Base-by-base conservation (phyloP, 2,888 invertebrate genomes). In the Acrobeloides nanus region DNA sequence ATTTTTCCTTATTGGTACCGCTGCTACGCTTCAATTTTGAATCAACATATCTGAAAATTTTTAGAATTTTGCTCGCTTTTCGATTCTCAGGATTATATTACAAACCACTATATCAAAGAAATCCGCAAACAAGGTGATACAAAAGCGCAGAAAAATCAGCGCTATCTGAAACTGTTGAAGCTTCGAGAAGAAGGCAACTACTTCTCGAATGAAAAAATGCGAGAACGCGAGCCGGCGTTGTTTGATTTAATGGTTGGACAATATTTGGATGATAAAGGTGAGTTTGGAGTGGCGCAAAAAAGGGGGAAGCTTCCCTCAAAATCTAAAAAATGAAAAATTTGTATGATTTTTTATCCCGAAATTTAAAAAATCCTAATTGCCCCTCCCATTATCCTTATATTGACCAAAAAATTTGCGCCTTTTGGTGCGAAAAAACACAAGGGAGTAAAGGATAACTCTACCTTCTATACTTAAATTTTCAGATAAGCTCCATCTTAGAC, bases 201-300 rank as follows among this genome's bases (percentile, higher is more conserved):
- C 75, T 93, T 93, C 69, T 84, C 84, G 73, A 89, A 92, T 74
- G 82, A 82, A 51, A 86, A 88, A 79, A 93, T 93, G 92, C 87
- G 88, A 82, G 83, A 82, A 60, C 78, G 93, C 51, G 87, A 89
- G 75, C 93, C 92, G 1, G 78, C 86, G 43, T 76, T 92, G 0
- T 93, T 87, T 76, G 87, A 92, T 57, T 85, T 89, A 67, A 78
- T 93, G 59, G 80, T 93, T 34, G 92, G 89, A 0, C 85, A 84
- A 67, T 89, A 85, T 75, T 75, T 90, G 57, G 83, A 84, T 2
- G 82, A 84, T 48, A 82, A 83, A 25, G 87, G 68, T 69, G 15
- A 17, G 39, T 46, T 1, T 31, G 34, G n/a, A n/a, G n/a, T n/a
- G n/a, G n/a, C n/a, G n/a, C n/a, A n/a, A n/a, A n/a, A n/a, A n/a